Conservation (phyloP, 2,113 vertebrate genomes). For the Leucosticte australis region DNA sequence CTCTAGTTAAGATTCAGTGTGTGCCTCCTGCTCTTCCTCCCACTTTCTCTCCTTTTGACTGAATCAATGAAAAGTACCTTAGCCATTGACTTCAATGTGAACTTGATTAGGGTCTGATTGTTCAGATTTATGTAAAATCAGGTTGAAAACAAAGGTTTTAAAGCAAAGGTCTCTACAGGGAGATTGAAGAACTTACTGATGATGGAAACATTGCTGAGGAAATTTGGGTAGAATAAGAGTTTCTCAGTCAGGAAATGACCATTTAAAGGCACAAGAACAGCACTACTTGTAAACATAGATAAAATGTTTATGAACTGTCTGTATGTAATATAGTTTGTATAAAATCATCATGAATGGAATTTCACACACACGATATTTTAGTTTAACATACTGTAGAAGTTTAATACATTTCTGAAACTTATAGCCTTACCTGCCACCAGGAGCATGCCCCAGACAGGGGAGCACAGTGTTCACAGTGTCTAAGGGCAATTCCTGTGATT, state of each 20-base stretch:
- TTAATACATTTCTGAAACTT: not conserved
- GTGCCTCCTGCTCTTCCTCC: not conserved
- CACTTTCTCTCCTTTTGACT: not conserved
- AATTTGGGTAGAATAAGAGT: not conserved
- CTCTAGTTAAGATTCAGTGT: not conserved
- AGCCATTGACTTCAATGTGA: not conserved
- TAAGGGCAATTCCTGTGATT: not conserved
- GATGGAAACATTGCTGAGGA: not conserved
- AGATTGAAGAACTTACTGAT: not conserved
- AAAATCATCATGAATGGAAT: not conserved
- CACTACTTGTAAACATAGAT: not conserved
- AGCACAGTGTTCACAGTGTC: not conserved
- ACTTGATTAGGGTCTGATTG: constrained; percentile 9
- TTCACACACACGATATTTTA: not conserved
- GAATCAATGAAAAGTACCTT: not conserved
- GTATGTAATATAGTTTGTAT: not conserved
- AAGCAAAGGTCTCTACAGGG: not conserved
- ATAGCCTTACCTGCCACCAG: not conserved
- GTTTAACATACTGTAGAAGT: not conserved
- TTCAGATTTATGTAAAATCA: not conserved
- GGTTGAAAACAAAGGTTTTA: not conserved
- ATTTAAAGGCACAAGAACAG: not conserved
- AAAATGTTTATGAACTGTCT: not conserved
- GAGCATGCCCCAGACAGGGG: not conserved
- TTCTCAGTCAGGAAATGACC: not conserved